These are phyloP conservation scores for Ceramica pisi DNA, from an alignment of 2,888 invertebrate species.

Conservation along the genomic window DNA sequence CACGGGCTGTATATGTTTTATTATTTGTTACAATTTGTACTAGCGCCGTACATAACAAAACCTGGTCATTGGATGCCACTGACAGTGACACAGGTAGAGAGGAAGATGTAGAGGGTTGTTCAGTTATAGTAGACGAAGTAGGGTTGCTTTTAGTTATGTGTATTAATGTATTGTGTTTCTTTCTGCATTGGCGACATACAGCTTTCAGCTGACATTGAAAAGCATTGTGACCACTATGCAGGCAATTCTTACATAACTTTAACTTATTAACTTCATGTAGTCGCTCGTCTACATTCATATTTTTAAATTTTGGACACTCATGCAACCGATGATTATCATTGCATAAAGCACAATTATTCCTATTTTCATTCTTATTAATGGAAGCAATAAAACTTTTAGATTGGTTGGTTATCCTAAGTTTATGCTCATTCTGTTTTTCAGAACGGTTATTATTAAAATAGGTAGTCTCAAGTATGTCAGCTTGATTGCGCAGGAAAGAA, in stretches of 20 bases:
- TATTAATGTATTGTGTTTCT: neutral
- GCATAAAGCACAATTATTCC: neutral
- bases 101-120: neutral
- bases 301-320: neutral
- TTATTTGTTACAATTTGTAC: neutral
- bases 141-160: neutral
- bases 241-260: slow-evolving; percentile 4
- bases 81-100: neutral
- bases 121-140: too few relatives aligned
- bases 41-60: neutral
- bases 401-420: neutral
- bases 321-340: neutral
- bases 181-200: neutral
- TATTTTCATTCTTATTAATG: too few relatives aligned
- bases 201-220: neutral
- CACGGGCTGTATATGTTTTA: neutral
- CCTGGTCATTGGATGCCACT: neutral
- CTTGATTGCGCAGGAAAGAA: neutral
- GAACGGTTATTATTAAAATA: neutral
- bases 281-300: neutral
- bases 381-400: too few relatives aligned
- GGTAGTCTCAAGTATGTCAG: neutral
- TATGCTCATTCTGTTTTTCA: neutral
- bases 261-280: neutral
- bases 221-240: neutral